A percentile compares a stretch with the other conserved stretches of the same genome.
phyloP scores from a whole-genome alignment of 2,888 invertebrate species.

The Troides aeacus region DNA sequence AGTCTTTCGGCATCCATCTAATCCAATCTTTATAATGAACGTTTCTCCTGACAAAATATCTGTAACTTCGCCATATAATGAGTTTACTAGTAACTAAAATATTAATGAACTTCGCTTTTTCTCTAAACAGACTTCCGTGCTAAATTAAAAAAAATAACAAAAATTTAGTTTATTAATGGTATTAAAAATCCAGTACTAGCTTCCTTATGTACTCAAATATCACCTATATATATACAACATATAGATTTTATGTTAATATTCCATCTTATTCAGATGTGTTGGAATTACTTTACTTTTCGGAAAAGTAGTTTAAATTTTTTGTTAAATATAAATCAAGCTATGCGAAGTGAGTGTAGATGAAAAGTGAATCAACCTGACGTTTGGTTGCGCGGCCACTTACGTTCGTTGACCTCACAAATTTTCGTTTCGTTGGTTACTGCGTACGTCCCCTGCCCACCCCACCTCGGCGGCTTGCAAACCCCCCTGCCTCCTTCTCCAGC shows the following conservation, averaged over 20 bases:
- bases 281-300: constrained; percentile 33
- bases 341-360: constrained; percentile 71
- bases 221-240: too few relatives aligned
- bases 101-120: too few relatives aligned
- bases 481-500: constrained; percentile 44
- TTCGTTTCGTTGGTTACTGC: constrained; percentile 75
- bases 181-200: too few relatives aligned
- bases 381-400: constrained; percentile 73
- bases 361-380: constrained; percentile 79
- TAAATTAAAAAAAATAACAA: too few relatives aligned
- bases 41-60: neutral
- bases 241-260: too few relatives aligned
- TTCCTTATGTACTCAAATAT: too few relatives aligned
- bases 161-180: too few relatives aligned
- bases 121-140: too few relatives aligned
- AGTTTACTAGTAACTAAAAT: neutral
- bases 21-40: neutral
- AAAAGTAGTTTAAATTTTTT: constrained; percentile 58
- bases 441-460: constrained; percentile 50
- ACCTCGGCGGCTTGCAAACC: constrained; percentile 34
- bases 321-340: constrained; percentile 57
- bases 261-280: neutral
- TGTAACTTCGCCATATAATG: neutral
- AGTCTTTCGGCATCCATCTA: too few relatives aligned
- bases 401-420: constrained; percentile 79